These are phyloP conservation scores for Latheticus oryzae DNA, from an alignment of 2,888 invertebrate genomes.

Conservation along the genomic window DNA sequence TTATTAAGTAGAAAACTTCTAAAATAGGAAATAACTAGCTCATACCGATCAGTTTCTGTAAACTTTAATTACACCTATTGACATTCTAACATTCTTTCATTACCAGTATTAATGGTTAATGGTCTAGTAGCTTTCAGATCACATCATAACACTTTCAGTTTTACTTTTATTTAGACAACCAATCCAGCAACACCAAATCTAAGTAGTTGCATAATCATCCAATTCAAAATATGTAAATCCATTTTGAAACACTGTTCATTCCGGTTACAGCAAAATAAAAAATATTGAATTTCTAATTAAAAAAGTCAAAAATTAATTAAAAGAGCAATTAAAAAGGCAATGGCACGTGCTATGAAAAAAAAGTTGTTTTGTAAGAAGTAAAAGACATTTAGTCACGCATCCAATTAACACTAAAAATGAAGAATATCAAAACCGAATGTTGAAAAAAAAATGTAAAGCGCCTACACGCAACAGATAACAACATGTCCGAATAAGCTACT, in stretches of 20 bases:
- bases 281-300: slow-evolving; percentile 30
- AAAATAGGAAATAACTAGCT: slow-evolving; percentile 3
- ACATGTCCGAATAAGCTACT: slow-evolving; percentile 38
- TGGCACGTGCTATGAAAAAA: slow-evolving; percentile 28
- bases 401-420: slow-evolving; percentile 30
- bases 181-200: too few relatives aligned
- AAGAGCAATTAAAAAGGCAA: slow-evolving; percentile 30
- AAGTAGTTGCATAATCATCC: too few relatives aligned
- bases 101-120: slow-evolving; percentile 8
- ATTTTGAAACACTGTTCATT: too few relatives aligned
- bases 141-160: too few relatives aligned
- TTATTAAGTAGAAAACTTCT: too few relatives aligned
- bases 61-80: slow-evolving; percentile 21
- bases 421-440: slow-evolving; percentile 16
- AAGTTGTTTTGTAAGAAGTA: slow-evolving; percentile 22
- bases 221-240: too few relatives aligned
- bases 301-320: slow-evolving; percentile 32
- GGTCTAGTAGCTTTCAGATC: slow-evolving; percentile 1
- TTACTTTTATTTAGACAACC: slow-evolving; percentile 1
- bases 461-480: slow-evolving; percentile 30
- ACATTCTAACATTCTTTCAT: slow-evolving; percentile 20
- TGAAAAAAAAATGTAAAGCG: slow-evolving; percentile 23
- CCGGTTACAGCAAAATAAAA: too few relatives aligned
- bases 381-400: too few relatives aligned
- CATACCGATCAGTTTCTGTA: not conserved